Base-by-base conservation (phyloP, 2,888 invertebrate genomes). In the Chrysomela aeneicollis region DNA sequence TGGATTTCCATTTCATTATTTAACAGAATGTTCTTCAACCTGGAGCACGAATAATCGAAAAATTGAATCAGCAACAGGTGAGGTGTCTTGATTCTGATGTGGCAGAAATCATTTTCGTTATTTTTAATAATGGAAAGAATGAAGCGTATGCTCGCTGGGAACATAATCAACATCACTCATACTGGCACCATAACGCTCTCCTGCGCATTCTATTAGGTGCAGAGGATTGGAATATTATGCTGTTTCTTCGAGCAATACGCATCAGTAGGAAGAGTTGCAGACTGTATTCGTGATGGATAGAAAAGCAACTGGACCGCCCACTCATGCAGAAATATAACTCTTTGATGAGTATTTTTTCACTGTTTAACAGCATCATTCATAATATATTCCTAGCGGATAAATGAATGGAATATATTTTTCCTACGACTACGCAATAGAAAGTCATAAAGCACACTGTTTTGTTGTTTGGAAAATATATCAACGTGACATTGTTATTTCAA, bases 151-250 rank as follows among this genome's bases (percentile, higher is more conserved):
- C 75, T 75, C 70, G 77, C 77, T 73, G 75, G 71, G 76, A 78
- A 78, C 73, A 74, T 77, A 78, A 78, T 78, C 78, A 78, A 78
- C 78, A 78, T 78, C 78, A 78, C 74, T 78, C 78, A 76, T 76
- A 73, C 68, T 74, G 76, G 73, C 77, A 76, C 77, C 77, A 74
- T 73, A 77, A 68, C 68, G 73, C 70, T 76, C 73, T 72, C 74
- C 75, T 75, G 73, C 73, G 74, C 77, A 76, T 77, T 26, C 75
- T 73, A 73, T 74, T 72, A 71, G 65, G 59, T 57, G 65, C 70
- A 68, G 59, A 71, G 69, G 73, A 73, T 71, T 70, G 60, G 70
- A 71, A 69, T 72, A 75, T 76, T 76, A 76, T 74, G 71, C 72
- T 67, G 67, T 74, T 75, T 74, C 74, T 73, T 70, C 70, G 70